A percentile compares a stretch with the other conserved stretches of the same genome.
These are phyloP conservation scores for Dyspetes luteomarginatus DNA, from an alignment of 2,888 invertebrate species.

Conservation along the genomic window DNA sequence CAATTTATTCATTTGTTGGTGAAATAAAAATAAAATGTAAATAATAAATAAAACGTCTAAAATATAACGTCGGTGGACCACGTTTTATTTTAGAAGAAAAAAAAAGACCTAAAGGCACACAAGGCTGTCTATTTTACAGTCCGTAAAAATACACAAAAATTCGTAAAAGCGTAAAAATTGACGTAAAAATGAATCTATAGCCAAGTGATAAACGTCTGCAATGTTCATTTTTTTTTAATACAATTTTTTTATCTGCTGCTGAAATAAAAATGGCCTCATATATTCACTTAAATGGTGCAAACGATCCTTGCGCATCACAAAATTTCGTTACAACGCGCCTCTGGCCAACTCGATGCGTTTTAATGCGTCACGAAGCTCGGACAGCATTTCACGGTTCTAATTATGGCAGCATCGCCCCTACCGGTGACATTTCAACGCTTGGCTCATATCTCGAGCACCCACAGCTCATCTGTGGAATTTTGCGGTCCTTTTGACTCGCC, in stretches of 20 bases:
- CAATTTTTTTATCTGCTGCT: not conserved
- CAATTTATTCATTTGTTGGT: too few species aligned
- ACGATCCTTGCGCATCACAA: too few species aligned
- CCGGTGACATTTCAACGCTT: conserved; percentile 31
- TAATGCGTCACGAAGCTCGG: conserved; percentile 61
- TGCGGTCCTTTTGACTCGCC: conserved; percentile 34
- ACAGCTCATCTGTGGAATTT: conserved; percentile 46
- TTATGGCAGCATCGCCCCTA: conserved; percentile 69
- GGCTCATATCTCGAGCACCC: not conserved
- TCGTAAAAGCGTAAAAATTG: too few species aligned
- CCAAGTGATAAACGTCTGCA: not conserved
- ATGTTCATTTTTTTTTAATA: not conserved
- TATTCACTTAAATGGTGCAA: not conserved
- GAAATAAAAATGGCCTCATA: not conserved
- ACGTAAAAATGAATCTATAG: not conserved
- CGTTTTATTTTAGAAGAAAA: too few species aligned
- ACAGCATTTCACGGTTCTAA: conserved; percentile 78
- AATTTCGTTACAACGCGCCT: too few species aligned
- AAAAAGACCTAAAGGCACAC: too few species aligned
- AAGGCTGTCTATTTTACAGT: too few species aligned
- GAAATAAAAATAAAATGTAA: not conserved
- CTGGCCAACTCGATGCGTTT: conserved; percentile 51
- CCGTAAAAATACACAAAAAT: too few species aligned
- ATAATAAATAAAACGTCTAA: not conserved
- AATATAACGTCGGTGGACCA: too few species aligned